Conservation (phyloP, 2,113 vertebrate genomes). For the Anarrhichthys ocellatus region DNA sequence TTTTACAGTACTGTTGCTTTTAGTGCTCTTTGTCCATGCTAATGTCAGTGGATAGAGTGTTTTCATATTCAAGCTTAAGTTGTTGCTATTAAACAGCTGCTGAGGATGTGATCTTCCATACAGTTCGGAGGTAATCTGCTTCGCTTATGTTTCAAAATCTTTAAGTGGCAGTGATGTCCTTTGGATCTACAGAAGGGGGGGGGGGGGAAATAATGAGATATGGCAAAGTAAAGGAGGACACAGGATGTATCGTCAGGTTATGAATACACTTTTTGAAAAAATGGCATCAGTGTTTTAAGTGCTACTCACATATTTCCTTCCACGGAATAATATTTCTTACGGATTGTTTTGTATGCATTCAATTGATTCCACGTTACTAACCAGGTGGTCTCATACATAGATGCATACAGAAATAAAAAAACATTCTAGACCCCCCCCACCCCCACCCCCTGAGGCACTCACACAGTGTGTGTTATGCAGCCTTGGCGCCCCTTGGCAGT, state of each 20-base stretch:
- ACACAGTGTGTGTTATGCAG: slow-evolving; percentile 34
- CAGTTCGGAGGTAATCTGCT: slow-evolving; percentile 19
- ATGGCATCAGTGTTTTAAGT: slow-evolving; percentile 12
- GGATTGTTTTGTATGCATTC: slow-evolving; percentile 8
- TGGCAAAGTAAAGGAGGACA: slow-evolving; percentile 6
- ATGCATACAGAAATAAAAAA: slow-evolving; percentile 4
- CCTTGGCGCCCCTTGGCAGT: slow-evolving; percentile 51
- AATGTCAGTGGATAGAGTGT: slow-evolving; percentile 12
- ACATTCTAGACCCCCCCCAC: too few species aligned
- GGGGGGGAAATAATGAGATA: slow-evolving; percentile 58
- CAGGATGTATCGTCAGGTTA: slow-evolving; percentile 9
- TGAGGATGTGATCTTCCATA: slow-evolving; percentile 21
- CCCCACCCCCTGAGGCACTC: slow-evolving; percentile 4
- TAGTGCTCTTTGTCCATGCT: not conserved
- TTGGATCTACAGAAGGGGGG: slow-evolving; percentile 28
- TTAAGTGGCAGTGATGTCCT: slow-evolving; percentile 26
- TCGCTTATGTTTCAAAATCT: slow-evolving; percentile 5
- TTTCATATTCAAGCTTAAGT: slow-evolving; percentile 19
- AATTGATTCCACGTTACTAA: not conserved
- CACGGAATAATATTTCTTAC: not conserved
- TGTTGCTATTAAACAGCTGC: slow-evolving; percentile 15
- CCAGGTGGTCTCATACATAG: not conserved
- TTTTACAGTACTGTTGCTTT: not conserved
- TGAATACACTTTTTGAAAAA: slow-evolving; percentile 34
- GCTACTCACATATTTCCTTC: slow-evolving; percentile 13